Base-by-base conservation (phyloP, 2,888 invertebrate species). In the Formica aserva region DNA sequence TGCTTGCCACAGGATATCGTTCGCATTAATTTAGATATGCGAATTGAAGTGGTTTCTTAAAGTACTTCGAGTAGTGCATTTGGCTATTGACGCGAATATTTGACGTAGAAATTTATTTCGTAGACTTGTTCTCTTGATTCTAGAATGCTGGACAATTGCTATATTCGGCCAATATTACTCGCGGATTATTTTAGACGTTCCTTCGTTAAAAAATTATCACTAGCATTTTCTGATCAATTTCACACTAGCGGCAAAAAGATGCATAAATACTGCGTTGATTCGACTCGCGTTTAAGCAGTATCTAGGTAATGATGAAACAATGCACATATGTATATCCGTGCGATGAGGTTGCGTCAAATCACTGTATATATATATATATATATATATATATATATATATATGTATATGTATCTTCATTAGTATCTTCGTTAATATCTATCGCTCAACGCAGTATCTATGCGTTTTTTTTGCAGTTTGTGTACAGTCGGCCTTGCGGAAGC, bases 21-120 rank as follows among this genome's bases (percentile, higher is more conserved):
- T 60, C 4, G n/a, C 35, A 62, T 35, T 72, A 80, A 62, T 71
- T 45, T 80, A 72, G 45, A 80, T 45, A 71, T 5, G 60, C 15
- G 22, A 22, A 41, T 55, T 13, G 41, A 67, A 60, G 8, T 48
- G 29, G 15, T 22, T 41, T 11, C 41, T 29, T 11, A 41, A 69
- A 69, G 8, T 48, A n/a, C 11, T 15, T 5, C 15, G 41, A 15
- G 3, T 11, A 32, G 11, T 18, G 71, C 32, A 60, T 41, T 29
- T 78, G 71, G 32, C 60, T 6, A 22, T 57, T 78, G 22, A n/a
- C 48, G 15, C 13, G 45, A 45, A 35, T 55, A 41, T 66, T 55
- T 18, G n/a, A n/a, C 8, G 26, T 18, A 35, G 26, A 35, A 60
- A 80, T 71, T 60, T 80, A 80, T 80, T n/a, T 45, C 11, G 8